Evolutionary conservation across 2,113 vertebrate species (phyloP), one percentile per base, ranked within the genome.

Genomic region (Mionectes macconnelli): DNA sequence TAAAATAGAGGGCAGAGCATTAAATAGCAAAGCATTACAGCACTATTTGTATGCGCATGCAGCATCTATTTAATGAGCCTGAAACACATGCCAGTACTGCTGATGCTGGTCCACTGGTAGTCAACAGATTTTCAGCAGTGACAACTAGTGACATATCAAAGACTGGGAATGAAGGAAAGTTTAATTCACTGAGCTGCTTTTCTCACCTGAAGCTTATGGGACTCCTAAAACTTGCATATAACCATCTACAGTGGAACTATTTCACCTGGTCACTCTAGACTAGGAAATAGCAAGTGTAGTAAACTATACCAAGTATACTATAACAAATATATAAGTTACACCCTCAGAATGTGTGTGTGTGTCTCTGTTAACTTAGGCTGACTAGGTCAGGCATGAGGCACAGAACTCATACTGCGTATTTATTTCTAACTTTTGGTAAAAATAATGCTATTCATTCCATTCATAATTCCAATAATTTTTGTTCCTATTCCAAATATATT

Each of bases 11-110:
- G 23, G 74, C 2, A 78, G 28, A 89, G 81, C 87, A 70, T 52
- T 87, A 91, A 89, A 55, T 19, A 93, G 92, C 89, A 76, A 82
- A 88, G 80, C 88, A 82, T 60, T 50, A 67, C 68, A 79, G 66
- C 80, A 93, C 42, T 64, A 52, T 59, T 90, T 69, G 37, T 80
- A 93, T n/a, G 89, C 80, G 7, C 96, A 97, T 94, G 88, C 88
- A 94, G 73, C 60, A 22, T 60, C 76, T 84, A 63, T 53, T 83
- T 84, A 77, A 89, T 35, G 63, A 94, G 85, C 88, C 40, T 60
- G 35, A 86, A 92, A 84, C 66, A 95, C 64, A 33, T 76, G 90
- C 86, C 93, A 74, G 24, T 60, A 40, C 55, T 87, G 84, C 74
- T 89, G 80, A 82, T 78, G 73, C 50, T 82, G 60, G 50, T 64